Percentiles rank a stretch among this genome's conserved stretches.
Conservation (phyloP, 2,113 vertebrate genomes). For the Hemichromis elongatus region DNA sequence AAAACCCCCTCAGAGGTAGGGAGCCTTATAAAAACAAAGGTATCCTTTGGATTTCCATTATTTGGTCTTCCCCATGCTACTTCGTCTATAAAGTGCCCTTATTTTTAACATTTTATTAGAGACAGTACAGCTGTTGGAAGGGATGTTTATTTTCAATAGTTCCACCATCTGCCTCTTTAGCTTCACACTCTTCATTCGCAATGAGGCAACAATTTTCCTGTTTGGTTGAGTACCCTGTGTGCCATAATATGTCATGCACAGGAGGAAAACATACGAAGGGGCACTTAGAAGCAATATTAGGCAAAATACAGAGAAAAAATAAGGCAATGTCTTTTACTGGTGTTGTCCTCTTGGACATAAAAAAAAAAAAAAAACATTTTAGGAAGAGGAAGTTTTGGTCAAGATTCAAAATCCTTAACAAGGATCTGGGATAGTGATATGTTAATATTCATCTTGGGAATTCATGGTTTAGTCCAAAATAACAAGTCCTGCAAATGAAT, state of each 20-base stretch:
- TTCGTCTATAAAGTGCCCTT: background rate
- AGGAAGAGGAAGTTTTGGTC: background rate
- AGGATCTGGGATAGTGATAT: background rate
- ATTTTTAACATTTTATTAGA: slow-evolving; percentile 12
- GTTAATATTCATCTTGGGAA: background rate
- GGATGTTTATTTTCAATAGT: background rate
- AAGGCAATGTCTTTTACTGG: background rate
- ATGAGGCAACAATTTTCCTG: background rate
- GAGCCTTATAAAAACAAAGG: background rate
- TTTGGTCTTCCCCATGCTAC: background rate
- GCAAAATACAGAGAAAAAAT: background rate
- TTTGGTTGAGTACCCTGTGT: slow-evolving; percentile 10
- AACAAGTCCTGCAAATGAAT: background rate
- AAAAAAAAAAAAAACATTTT: background rate
- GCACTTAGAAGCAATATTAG: background rate
- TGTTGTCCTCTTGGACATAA: background rate
- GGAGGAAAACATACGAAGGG: background rate
- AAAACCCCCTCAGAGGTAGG: background rate
- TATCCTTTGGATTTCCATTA: background rate
- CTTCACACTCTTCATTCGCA: slow-evolving; percentile 1
- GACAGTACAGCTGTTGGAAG: slow-evolving; percentile 10
- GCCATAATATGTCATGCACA: background rate
- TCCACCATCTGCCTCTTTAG: slow-evolving; percentile 17
- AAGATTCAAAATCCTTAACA: background rate
- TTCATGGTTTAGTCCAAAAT: background rate